Evolutionary conservation across 92 coral and sea anemone species (phyloP).

Genomic region (Epizoanthus rinbou): DNA sequence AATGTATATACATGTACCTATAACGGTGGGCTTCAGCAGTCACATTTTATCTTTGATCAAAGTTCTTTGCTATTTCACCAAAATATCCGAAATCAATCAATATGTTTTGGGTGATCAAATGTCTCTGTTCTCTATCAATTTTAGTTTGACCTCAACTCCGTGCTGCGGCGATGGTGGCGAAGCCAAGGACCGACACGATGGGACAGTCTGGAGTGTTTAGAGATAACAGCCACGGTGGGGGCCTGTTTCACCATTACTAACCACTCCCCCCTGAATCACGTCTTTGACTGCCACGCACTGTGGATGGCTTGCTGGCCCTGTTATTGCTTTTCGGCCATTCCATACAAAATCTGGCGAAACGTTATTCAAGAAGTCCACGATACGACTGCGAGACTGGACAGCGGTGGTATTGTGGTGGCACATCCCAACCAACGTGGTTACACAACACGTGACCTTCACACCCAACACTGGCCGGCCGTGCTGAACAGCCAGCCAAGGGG

Average conservation of each 20-base stretch:
- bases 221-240: slow-evolving; percentile 76
- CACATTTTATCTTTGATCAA: no score
- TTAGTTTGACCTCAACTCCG: slow-evolving; percentile 85
- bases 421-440: slow-evolving; percentile 49
- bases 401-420: slow-evolving; percentile 48
- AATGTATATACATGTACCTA: no score
- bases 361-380: slow-evolving; percentile 63
- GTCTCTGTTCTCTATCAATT: neutral
- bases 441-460: slow-evolving; percentile 51
- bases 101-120: neutral
- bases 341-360: slow-evolving; percentile 88
- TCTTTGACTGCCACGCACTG: slow-evolving; percentile 83
- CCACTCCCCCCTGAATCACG: slow-evolving; percentile 70
- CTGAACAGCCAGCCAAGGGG: slow-evolving; percentile 46
- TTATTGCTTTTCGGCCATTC: slow-evolving; percentile 78
- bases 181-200: slow-evolving; percentile 86
- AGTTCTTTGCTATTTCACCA: no score
- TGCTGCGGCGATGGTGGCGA: slow-evolving; percentile 89
- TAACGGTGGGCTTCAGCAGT: no score
- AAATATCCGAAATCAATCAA: no score
- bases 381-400: slow-evolving; percentile 57
- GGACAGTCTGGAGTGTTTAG: slow-evolving; percentile 83
- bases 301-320: slow-evolving; percentile 94
- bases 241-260: slow-evolving; percentile 78
- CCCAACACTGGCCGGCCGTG: slow-evolving; percentile 5